Evolutionary conservation across 2,113 vertebrate genomes (phyloP).

Genomic region (Conger conger): DNA sequence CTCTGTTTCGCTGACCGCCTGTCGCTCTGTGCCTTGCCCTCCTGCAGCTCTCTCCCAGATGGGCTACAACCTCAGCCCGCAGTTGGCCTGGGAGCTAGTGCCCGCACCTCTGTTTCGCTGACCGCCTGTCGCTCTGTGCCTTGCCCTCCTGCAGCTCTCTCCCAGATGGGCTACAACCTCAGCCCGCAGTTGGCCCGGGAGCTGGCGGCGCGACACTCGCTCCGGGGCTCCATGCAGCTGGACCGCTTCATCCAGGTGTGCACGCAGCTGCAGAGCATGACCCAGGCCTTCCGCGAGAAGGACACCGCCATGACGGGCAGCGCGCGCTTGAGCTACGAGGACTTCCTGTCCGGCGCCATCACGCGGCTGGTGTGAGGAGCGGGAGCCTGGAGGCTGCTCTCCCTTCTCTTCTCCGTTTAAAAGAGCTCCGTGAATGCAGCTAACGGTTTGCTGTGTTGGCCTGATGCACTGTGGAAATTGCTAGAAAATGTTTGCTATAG

Average conservation of each 20-base stretch:
- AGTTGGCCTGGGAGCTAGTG: conserved; percentile 84
- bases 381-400: background rate
- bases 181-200: conserved; percentile 90
- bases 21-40: background rate
- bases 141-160: conserved; percentile 71
- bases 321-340: conserved; percentile 84
- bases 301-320: conserved; percentile 78
- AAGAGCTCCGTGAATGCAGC: background rate
- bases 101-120: too few species aligned
- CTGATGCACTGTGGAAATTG: background rate
- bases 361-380: conserved; percentile 79
- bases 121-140: background rate
- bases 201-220: conserved; percentile 70
- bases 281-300: conserved; percentile 86
- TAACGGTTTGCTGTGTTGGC: background rate
- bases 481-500: background rate
- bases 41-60: conserved; percentile 86
- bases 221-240: conserved; percentile 77
- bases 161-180: conserved; percentile 93
- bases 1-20: too few species aligned
- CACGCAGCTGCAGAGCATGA: conserved; percentile 87
- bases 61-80: conserved; percentile 93
- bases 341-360: conserved; percentile 83
- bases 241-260: conserved; percentile 96
- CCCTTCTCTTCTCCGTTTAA: background rate